Evolutionary conservation across 2,888 invertebrate species (phyloP).

Genomic region (Chrysolina oricalcia): DNA sequence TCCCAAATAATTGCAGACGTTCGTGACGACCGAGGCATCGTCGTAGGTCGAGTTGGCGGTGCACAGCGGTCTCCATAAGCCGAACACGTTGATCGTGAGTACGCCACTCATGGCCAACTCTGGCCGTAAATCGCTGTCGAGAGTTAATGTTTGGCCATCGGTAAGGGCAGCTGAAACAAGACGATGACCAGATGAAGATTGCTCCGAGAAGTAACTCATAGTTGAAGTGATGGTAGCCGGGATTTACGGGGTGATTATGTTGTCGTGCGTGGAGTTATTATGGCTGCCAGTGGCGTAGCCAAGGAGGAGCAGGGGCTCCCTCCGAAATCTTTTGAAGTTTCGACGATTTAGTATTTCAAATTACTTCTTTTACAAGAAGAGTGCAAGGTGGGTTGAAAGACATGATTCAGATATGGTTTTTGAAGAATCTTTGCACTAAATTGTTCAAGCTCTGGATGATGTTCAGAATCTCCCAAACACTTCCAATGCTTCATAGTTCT

Average conservation of each 20-base stretch:
- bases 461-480: too few species aligned
- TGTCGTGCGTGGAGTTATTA: slow-evolving; percentile 32
- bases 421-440: too few species aligned
- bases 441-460: too few species aligned
- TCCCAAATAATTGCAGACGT: slow-evolving; percentile 81
- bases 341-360: too few species aligned
- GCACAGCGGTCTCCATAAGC: slow-evolving; percentile 81
- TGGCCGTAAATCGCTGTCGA: slow-evolving; percentile 78
- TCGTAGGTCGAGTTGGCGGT: slow-evolving; percentile 70
- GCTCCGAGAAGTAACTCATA: slow-evolving; percentile 18
- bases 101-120: slow-evolving; percentile 77
- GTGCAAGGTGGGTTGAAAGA: too few species aligned
- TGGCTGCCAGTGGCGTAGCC: neutral
- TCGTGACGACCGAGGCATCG: slow-evolving; percentile 73
- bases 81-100: slow-evolving; percentile 76
- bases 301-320: too few species aligned
- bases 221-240: slow-evolving; percentile 24
- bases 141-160: slow-evolving; percentile 76
- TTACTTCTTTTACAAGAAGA: too few species aligned
- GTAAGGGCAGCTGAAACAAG: slow-evolving; percentile 78
- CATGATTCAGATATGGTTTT: too few species aligned
- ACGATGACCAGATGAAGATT: slow-evolving; percentile 43
- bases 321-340: too few species aligned
- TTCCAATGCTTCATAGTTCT: too few species aligned
- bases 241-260: slow-evolving; percentile 34